Evolutionary conservation across 2,888 invertebrate genomes (phyloP).

Genomic region (Phanerotoma sp.): DNA sequence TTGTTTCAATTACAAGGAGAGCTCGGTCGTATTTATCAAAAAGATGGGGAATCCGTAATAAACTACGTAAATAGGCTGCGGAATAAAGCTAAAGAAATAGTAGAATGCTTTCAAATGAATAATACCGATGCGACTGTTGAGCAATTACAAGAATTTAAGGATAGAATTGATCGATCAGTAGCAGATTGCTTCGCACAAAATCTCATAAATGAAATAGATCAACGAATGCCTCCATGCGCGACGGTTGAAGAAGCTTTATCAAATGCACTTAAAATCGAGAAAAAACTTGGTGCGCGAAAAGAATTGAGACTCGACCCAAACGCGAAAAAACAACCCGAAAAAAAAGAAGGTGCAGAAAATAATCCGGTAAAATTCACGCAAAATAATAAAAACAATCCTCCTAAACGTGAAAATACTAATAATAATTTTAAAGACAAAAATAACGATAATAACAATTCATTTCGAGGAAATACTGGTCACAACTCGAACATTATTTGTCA

Average conservation of each 20-base stretch:
- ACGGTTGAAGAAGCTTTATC: background rate
- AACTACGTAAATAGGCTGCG: background rate
- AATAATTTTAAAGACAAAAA: background rate
- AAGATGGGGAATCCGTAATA: background rate
- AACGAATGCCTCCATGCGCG: background rate
- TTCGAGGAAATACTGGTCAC: background rate
- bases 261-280: constrained; percentile 2
- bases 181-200: background rate
- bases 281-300: background rate
- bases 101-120: background rate
- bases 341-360: background rate
- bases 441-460: too few species aligned
- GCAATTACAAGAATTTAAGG: background rate
- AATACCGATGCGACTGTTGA: background rate
- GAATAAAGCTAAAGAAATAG: constrained; percentile 4
- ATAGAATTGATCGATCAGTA: background rate
- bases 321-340: too few species aligned
- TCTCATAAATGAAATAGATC: constrained; percentile 9
- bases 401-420: background rate
- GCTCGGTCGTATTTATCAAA: constrained; percentile 4
- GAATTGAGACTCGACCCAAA: background rate
- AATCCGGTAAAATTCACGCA: background rate
- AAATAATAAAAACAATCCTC: background rate
- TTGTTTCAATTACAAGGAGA: constrained; percentile 2
- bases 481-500: background rate